Conservation (phyloP, 2,888 invertebrate species). For the Flexamia atlantica region DNA sequence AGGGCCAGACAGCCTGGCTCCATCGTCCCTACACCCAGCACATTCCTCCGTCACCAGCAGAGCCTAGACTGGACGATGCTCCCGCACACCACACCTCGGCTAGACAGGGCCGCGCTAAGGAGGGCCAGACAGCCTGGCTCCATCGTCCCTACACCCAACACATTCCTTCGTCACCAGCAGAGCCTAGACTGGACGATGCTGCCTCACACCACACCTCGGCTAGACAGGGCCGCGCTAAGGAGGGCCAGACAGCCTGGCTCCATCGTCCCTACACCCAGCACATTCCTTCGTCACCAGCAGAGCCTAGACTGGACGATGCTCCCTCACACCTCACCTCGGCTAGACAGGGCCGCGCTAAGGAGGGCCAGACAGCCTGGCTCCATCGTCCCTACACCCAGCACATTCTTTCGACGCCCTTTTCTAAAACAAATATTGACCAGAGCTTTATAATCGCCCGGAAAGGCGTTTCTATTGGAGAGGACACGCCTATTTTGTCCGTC, state of each 20-base stretch:
- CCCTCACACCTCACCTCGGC: background rate
- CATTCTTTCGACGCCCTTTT: slow-evolving; percentile 42
- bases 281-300: slow-evolving; percentile 13
- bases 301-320: background rate
- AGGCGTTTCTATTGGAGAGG: slow-evolving; percentile 48
- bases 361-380: slow-evolving; percentile 48
- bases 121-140: no score
- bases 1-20: no score
- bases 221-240: no score
- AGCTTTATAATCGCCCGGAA: slow-evolving; percentile 48
- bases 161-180: no score
- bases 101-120: no score
- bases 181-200: no score
- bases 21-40: no score
- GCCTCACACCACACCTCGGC: no score
- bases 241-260: slow-evolving; percentile 45
- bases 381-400: slow-evolving; percentile 50
- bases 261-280: slow-evolving; percentile 34
- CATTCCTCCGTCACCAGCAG: no score
- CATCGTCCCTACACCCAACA: no score
- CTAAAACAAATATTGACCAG: slow-evolving; percentile 51
- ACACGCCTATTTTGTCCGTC: slow-evolving; percentile 33
- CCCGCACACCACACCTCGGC: no score
- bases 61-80: no score
- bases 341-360: slow-evolving; percentile 46